These are phyloP conservation scores for Tauraco hartlaubi DNA, from an alignment of 2,797 vertebrate species.

Conservation along the genomic window DNA sequence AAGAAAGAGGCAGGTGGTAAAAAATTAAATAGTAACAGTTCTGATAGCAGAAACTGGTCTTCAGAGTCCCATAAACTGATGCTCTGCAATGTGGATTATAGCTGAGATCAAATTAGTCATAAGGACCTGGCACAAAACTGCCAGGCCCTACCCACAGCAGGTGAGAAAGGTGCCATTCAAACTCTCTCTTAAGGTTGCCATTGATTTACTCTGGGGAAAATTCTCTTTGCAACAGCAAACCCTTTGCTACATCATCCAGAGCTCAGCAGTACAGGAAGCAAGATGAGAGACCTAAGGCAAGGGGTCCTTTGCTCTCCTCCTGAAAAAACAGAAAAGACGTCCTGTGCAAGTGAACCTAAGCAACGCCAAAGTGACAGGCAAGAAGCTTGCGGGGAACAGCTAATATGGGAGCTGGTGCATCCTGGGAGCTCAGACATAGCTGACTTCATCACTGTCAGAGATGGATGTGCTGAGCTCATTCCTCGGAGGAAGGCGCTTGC, in stretches of 20 bases:
- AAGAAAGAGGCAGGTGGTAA: neutral
- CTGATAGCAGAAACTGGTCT: conserved; percentile 4
- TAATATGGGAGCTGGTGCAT: neutral
- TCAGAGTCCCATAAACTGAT: neutral
- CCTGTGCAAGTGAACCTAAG: rapidly evolving
- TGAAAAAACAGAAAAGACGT: neutral
- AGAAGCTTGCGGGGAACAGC: neutral
- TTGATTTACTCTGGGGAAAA: neutral
- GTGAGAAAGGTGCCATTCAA: neutral
- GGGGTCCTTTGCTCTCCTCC: neutral
- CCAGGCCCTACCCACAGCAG: neutral
- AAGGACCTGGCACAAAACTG: neutral
- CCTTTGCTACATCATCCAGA: neutral
- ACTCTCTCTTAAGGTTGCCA: neutral
- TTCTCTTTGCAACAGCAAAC: neutral
- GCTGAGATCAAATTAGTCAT: conserved; percentile 1
- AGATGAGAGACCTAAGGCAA: neutral
- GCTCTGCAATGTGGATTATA: neutral
- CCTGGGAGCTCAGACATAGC: neutral
- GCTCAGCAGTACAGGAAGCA: neutral
- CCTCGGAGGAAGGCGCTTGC: neutral
- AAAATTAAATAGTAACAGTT: neutral
- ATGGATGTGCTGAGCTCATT: neutral
- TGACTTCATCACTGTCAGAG: neutral
- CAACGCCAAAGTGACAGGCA: neutral